These are phyloP conservation scores for Sphaerodactylus townsendi DNA, from an alignment of 2,113 vertebrate species.

Conservation along the genomic window DNA sequence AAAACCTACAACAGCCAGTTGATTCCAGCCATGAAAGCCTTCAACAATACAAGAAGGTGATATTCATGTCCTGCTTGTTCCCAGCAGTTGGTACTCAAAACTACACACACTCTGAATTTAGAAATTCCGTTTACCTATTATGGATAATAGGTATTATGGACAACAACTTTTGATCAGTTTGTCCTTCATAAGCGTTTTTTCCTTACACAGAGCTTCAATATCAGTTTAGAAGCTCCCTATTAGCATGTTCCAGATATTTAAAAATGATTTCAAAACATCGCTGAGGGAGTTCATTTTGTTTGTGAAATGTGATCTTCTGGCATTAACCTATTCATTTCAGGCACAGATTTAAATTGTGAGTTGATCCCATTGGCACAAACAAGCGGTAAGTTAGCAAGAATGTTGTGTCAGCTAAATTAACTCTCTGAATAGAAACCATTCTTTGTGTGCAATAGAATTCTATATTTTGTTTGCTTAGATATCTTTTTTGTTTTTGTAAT, in stretches of 20 bases:
- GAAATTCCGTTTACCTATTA: background rate
- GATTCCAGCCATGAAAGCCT: too few species aligned
- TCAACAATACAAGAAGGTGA: too few species aligned
- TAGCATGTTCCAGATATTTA: background rate
- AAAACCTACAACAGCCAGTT: too few species aligned
- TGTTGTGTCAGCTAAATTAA: background rate
- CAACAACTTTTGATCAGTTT: background rate
- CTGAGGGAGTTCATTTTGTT: background rate
- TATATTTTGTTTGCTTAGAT: accelerated
- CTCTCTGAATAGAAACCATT: background rate
- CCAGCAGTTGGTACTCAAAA: background rate
- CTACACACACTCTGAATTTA: background rate
- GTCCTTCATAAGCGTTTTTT: background rate
- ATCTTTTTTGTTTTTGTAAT: background rate
- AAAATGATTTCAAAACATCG: background rate
- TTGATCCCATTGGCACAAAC: background rate
- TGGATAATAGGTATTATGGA: background rate
- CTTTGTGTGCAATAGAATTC: background rate
- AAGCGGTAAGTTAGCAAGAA: background rate
- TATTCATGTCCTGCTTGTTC: background rate
- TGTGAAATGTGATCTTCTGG: background rate
- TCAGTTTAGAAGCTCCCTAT: background rate
- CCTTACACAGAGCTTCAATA: background rate
- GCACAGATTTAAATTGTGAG: background rate
- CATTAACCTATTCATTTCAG: background rate